Conservation (phyloP, 2,888 invertebrate species). For the Amblyjoppa proteus region DNA sequence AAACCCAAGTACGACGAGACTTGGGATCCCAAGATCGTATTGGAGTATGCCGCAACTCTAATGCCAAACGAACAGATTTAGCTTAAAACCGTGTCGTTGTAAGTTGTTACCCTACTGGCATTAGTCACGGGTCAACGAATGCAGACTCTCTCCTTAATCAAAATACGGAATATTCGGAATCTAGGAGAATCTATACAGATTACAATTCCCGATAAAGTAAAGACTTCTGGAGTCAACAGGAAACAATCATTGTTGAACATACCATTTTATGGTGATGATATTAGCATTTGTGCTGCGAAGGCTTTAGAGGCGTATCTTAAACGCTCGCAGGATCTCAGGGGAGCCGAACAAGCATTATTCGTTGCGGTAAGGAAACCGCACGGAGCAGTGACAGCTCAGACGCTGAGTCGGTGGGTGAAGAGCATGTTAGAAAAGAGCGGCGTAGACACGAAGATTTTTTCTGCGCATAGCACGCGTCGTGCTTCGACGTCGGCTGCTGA, state of each 20-base stretch:
- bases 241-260: slow-evolving; percentile 52
- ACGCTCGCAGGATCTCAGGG: slow-evolving; percentile 8
- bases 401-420: slow-evolving; percentile 53
- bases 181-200: slow-evolving; percentile 46
- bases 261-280: slow-evolving; percentile 42
- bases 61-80: not conserved
- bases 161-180: slow-evolving; percentile 53
- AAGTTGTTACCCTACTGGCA: slow-evolving; percentile 55
- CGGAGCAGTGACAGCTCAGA: slow-evolving; percentile 30
- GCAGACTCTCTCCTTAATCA: slow-evolving; percentile 64
- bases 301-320: slow-evolving; percentile 38
- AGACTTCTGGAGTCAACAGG: slow-evolving; percentile 46
- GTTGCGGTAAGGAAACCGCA: not conserved
- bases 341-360: not conserved
- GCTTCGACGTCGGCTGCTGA: slow-evolving; percentile 36
- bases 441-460: slow-evolving; percentile 47
- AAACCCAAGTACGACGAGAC: slow-evolving; percentile 63
- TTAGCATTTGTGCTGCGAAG: slow-evolving; percentile 49
- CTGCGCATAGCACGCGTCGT: slow-evolving; percentile 50
- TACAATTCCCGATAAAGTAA: slow-evolving; percentile 55
- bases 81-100: slow-evolving; percentile 45
- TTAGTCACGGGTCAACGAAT: not conserved
- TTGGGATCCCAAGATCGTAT: slow-evolving; percentile 68
- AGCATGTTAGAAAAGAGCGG: slow-evolving; percentile 31
- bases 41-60: slow-evolving; percentile 54